These are phyloP conservation scores for Tenebrio molitor DNA, from an alignment of 1,140 invertebrate species.

Conservation along the genomic window DNA sequence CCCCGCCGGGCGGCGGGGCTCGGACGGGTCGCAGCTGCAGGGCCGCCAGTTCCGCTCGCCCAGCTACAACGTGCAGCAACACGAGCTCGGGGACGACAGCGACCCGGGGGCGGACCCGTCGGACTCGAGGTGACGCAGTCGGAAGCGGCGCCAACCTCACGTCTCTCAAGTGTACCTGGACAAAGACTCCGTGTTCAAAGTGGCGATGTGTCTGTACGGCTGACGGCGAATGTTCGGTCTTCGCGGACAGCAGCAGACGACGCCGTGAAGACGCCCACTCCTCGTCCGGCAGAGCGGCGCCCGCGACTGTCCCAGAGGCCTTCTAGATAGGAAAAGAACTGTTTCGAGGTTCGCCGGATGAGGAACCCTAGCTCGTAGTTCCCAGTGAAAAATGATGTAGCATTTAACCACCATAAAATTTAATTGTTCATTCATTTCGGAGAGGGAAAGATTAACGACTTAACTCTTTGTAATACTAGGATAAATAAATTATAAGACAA, in stretches of 20 bases:
- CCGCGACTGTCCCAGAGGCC: too few species aligned
- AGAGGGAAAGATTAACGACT: slow-evolving; percentile 65
- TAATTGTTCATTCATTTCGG: slow-evolving; percentile 52
- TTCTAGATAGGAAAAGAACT: too few species aligned
- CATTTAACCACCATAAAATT: slow-evolving; percentile 36
- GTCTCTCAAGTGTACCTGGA: slow-evolving; percentile 48
- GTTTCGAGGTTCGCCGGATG: too few species aligned
- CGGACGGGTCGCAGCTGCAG: slow-evolving; percentile 75
- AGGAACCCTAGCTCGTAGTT: not conserved
- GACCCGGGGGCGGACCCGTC: slow-evolving; percentile 68
- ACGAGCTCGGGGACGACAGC: slow-evolving; percentile 69
- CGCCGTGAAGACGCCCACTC: too few species aligned
- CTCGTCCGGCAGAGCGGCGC: too few species aligned
- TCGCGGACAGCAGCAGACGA: slow-evolving; percentile 1
- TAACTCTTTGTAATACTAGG: slow-evolving; percentile 49
- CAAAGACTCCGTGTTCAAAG: slow-evolving; percentile 59
- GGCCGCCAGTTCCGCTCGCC: slow-evolving; percentile 68
- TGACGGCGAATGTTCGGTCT: slow-evolving; percentile 38
- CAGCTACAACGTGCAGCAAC: slow-evolving; percentile 67
- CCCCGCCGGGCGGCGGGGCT: slow-evolving; percentile 71
- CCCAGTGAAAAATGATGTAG: slow-evolving; percentile 22
- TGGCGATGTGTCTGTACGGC: slow-evolving; percentile 62
- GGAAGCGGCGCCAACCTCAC: slow-evolving; percentile 50
- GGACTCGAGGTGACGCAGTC: slow-evolving; percentile 71
- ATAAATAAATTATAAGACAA: slow-evolving; percentile 28